Evolutionary conservation across 2,113 vertebrate genomes (phyloP), one percentile per base, ranked within the genome.

Genomic region (Todiramphus chloris): DNA sequence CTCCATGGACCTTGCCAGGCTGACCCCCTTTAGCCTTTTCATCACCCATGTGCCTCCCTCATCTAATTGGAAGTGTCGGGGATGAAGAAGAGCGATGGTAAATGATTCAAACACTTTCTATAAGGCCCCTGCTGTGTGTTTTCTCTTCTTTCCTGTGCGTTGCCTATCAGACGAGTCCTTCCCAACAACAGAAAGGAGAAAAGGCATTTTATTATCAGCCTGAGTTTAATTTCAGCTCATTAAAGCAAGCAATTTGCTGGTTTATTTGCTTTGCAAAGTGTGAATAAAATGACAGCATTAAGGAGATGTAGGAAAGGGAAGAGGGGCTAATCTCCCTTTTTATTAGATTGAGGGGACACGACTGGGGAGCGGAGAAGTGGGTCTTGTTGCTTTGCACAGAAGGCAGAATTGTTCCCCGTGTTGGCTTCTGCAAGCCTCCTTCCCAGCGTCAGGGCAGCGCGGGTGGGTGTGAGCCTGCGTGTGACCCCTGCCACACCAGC

Each of bases 251-350:
- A 97, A 97, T 97, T 97, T 97, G 89, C 93, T 93, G 93, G 87
- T 95, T 97, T 97, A 97, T 97, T 97, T 97, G 95, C 96, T 97
- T 97, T 97, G 95, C 96, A 96, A 96, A 94, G 93, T 95, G 95
- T 97, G 95, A 97, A 97, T 96, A 96, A 94, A 97, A 95, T 73
- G 87, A 84, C 64, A 91, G 96, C 91, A 97, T 96, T 94, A 97
- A 93, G 93, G 78, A 90, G 95, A 91, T 76, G 82, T 63, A 90
- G 94, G 77, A 91, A 63, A 90, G 89, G 87, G 70, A 88, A 94
- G 80, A 96, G 91, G 94, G 95, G 94, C 92, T 97, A 94, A 97
- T 97, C 94, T 93, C 83, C 83, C 88, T 88, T 91, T 95, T 97
- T 93, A 95, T 94, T 97, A 95, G 93, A 83, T 94, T 90, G 82